Evolutionary conservation across 2,888 invertebrate species (phyloP).

Genomic region (Rugalucina vietnamica): DNA sequence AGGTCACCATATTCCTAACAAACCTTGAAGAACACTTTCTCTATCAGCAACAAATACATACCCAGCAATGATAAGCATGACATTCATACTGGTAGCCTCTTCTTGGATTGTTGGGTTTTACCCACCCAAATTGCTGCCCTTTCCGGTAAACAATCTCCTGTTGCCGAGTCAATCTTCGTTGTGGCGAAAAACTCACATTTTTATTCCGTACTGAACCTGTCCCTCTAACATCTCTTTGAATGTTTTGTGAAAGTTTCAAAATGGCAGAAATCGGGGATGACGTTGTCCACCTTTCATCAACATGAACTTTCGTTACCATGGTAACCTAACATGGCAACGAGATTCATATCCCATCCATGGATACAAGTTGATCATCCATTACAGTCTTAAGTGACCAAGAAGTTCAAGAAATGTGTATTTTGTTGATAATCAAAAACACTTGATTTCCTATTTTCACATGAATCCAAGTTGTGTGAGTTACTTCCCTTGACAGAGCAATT

Average conservation of each 20-base stretch:
- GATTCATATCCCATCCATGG: neutral
- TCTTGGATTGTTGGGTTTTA: conserved; percentile 69
- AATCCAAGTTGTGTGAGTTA: too few species aligned
- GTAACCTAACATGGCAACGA: conserved; percentile 16
- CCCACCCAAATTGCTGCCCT: conserved; percentile 63
- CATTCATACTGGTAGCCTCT: conserved; percentile 64
- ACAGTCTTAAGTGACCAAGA: too few species aligned
- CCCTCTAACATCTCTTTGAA: neutral
- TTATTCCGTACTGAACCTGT: neutral
- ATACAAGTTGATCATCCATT: neutral
- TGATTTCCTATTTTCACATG: too few species aligned
- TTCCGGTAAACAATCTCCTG: neutral
- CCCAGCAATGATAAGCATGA: conserved; percentile 71
- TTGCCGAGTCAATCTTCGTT: neutral
- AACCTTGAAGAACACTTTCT: neutral
- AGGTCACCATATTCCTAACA: too few species aligned
- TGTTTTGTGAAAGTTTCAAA: conserved; percentile 37
- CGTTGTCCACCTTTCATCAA: conserved; percentile 51
- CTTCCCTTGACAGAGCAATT: too few species aligned
- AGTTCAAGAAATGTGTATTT: too few species aligned
- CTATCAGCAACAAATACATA: conserved; percentile 51
- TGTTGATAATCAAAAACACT: too few species aligned
- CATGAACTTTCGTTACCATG: conserved; percentile 59
- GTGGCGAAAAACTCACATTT: conserved; percentile 12
- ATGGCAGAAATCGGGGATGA: conserved; percentile 46